Conservation (phyloP, 2,113 vertebrate species). For the Carassius auratus region DNA sequence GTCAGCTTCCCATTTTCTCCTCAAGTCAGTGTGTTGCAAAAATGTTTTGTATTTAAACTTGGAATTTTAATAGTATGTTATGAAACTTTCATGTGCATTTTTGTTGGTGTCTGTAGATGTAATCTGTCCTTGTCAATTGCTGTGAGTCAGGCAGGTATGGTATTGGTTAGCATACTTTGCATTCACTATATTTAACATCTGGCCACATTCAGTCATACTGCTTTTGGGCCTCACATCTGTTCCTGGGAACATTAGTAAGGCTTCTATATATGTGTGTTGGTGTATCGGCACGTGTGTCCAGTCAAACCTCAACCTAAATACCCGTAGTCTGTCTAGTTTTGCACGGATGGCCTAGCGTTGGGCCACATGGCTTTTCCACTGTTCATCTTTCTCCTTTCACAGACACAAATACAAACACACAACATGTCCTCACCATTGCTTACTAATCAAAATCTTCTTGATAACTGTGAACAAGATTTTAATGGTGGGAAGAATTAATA, state of each 20-base stretch:
- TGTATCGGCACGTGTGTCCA: conserved; percentile 24
- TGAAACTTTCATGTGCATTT: not conserved
- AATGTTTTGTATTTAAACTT: not conserved
- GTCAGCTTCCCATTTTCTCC: not conserved
- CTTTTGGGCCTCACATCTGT: conserved; percentile 45
- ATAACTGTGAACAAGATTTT: not conserved
- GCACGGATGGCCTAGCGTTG: conserved; percentile 65
- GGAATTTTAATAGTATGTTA: not conserved
- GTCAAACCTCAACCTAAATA: conserved; percentile 69
- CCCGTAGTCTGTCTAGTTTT: conserved; percentile 66
- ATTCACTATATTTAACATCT: conserved; percentile 44
- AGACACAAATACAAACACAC: conserved; percentile 9
- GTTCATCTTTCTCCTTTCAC: conserved; percentile 70
- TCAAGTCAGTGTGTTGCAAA: not conserved
- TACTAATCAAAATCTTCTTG: no score
- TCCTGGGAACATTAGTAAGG: conserved; percentile 20
- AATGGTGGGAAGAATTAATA: not conserved
- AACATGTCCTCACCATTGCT: not conserved
- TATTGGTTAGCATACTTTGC: conserved; percentile 31
- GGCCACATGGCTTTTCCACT: conserved; percentile 69
- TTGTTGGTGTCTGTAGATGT: conserved; percentile 11
- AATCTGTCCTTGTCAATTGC: not conserved
- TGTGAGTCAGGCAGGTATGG: conserved; percentile 25
- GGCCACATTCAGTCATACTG: conserved; percentile 37
- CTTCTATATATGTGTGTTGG: not conserved